phyloP scores from a whole-genome alignment of 2,113 vertebrate species.

The Cygnus atratus region DNA sequence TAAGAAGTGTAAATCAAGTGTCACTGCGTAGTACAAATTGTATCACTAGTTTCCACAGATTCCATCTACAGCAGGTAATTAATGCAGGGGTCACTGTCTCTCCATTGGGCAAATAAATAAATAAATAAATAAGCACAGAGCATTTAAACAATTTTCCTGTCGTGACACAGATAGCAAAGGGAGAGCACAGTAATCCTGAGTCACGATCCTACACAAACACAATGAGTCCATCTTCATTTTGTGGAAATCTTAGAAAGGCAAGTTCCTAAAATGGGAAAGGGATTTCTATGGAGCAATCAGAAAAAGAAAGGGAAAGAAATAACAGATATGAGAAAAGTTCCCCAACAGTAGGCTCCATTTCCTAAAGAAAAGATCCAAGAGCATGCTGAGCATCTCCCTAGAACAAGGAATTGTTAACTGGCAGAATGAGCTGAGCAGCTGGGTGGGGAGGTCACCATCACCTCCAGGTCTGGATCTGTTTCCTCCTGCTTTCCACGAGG shows the following conservation, averaged over 20 bases:
- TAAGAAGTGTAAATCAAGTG: not conserved
- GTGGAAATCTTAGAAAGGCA: not conserved
- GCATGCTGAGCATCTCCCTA: not conserved
- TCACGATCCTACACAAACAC: not conserved
- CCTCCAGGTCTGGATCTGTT: not conserved
- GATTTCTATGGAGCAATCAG: not conserved
- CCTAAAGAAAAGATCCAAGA: not conserved
- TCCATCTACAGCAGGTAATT: not conserved
- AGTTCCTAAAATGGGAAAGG: not conserved
- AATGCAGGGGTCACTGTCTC: not conserved
- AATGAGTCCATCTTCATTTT: not conserved
- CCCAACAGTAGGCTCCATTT: not conserved
- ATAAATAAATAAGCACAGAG: not conserved
- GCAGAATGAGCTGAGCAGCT: not conserved
- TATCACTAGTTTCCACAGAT: not conserved
- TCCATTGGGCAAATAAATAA: too few relatives aligned
- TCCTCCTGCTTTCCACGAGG: not conserved
- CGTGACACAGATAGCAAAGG: not conserved
- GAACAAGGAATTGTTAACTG: not conserved
- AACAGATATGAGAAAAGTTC: not conserved
- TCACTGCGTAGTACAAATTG: accelerated
- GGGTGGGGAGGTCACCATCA: not conserved
- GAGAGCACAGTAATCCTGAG: not conserved
- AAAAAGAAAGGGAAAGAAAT: not conserved
- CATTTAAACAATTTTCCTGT: not conserved